These are phyloP conservation scores for Clarias batrachus DNA, from an alignment of 2,113 vertebrate species.

Conservation along the genomic window DNA sequence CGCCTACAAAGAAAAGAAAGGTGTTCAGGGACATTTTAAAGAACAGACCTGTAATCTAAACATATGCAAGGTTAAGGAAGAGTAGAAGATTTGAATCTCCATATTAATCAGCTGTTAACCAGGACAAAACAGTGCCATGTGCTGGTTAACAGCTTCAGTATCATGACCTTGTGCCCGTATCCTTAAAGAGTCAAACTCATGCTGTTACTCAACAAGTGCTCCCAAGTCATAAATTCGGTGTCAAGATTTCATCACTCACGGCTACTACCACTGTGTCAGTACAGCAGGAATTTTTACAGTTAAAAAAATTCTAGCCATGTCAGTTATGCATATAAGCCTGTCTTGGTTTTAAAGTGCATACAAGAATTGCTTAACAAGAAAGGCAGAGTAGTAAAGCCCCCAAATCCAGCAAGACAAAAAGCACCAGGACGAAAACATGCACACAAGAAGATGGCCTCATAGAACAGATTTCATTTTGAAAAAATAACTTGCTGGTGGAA, in stretches of 20 bases:
- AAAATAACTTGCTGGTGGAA: background rate
- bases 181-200: constrained; percentile 29
- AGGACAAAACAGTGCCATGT: constrained; percentile 56
- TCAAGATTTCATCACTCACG: constrained; percentile 60
- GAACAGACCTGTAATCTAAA: constrained; percentile 50
- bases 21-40: constrained; percentile 37
- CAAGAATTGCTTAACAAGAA: constrained; percentile 28
- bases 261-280: constrained; percentile 49
- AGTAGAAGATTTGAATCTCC: constrained; percentile 54
- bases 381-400: background rate
- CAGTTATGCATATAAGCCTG: no score
- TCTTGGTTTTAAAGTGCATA: constrained; percentile 20
- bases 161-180: constrained; percentile 46
- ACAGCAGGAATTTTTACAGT: constrained; percentile 60
- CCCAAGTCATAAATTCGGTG: constrained; percentile 61
- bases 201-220: constrained; percentile 36
- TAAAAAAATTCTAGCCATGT: background rate
- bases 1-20: background rate
- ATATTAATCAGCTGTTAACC: constrained; percentile 65
- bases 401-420: background rate
- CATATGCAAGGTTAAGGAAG: constrained; percentile 56
- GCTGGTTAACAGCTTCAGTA: constrained; percentile 61
- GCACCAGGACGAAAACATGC: background rate
- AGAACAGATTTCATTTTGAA: background rate
- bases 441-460: background rate